A percentile compares a stretch with the other conserved stretches of the same genome.
Conservation (phyloP, 2,113 vertebrate species). For the Calonectris borealis region DNA sequence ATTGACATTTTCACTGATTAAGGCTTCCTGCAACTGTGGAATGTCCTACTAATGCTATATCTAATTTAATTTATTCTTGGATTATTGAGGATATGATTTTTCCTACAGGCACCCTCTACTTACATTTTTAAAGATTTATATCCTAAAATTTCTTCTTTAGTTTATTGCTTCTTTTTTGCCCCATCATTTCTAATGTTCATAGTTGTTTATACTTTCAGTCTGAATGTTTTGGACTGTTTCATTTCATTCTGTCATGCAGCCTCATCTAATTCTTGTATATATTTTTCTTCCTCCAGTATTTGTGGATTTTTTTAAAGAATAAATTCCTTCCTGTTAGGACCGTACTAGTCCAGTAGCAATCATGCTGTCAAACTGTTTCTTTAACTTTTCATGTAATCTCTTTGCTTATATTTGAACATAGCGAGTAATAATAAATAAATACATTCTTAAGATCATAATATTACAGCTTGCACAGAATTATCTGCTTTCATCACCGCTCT, state of each 20-base stretch:
- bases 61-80: slow-evolving; percentile 7
- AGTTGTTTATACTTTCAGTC: background rate
- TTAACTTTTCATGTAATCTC: background rate
- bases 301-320: background rate
- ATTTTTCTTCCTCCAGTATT: background rate
- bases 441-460: background rate
- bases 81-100: background rate
- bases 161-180: background rate
- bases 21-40: slow-evolving; percentile 4
- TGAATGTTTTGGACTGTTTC: background rate
- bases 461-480: background rate
- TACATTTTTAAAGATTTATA: background rate
- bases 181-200: background rate
- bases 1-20: slow-evolving; percentile 45
- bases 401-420: background rate
- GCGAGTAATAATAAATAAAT: background rate
- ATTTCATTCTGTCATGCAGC: background rate
- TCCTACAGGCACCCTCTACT: background rate
- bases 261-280: background rate
- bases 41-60: background rate
- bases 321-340: background rate
- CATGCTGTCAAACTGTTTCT: background rate
- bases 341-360: background rate
- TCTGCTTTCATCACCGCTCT: background rate
- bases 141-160: background rate